A percentile compares a stretch with the other conserved stretches of the same genome.
Conservation (phyloP, 2,888 invertebrate species). For the Myopa tessellatipennis region DNA sequence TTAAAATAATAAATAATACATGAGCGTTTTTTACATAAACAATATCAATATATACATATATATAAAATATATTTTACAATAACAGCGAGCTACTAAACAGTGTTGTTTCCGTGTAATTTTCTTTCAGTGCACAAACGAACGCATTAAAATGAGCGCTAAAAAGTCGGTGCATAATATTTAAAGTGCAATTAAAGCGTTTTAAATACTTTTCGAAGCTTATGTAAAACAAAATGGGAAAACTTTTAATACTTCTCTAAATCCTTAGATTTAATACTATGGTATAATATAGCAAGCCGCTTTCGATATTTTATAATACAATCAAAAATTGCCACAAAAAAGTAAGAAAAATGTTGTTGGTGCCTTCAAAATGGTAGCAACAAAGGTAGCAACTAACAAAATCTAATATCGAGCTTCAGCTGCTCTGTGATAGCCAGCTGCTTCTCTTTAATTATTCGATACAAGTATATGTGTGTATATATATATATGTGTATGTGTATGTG, state of each 20-base stretch:
- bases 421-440: background rate
- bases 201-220: conserved; percentile 31
- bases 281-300: background rate
- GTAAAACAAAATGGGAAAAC: background rate
- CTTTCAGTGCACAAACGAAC: conserved; percentile 8
- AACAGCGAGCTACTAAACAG: conserved; percentile 16
- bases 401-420: background rate
- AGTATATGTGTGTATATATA: background rate
- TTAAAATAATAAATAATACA: conserved; percentile 38
- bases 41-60: conserved; percentile 15
- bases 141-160: background rate
- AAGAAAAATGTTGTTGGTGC: background rate
- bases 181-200: conserved; percentile 15
- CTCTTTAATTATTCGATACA: background rate
- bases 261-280: conserved; percentile 1
- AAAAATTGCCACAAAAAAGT: background rate
- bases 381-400: background rate
- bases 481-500: background rate
- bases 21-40: conserved; percentile 27
- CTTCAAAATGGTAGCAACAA: conserved; percentile 9
- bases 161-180: background rate
- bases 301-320: no score
- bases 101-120: background rate
- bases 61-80: conserved; percentile 26
- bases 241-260: background rate